Conservation (phyloP, 92 coral and sea anemone genomes). For the Plumapathes pennacea region DNA sequence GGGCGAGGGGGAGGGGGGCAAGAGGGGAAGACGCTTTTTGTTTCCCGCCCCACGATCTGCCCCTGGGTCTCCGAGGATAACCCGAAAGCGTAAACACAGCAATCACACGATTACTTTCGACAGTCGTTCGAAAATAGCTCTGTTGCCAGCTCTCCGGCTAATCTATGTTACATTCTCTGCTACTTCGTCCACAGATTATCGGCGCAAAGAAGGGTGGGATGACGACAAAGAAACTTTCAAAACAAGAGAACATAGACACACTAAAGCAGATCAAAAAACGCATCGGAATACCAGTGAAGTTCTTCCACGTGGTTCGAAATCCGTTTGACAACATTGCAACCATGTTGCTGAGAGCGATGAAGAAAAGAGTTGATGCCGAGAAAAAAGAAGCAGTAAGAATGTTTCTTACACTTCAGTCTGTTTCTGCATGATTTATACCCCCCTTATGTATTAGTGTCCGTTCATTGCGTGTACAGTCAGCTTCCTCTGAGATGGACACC, state of each 20-base stretch:
- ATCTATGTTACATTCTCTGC: too few relatives aligned
- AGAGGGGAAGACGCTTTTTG: too few relatives aligned
- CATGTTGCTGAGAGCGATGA: conserved; percentile 68
- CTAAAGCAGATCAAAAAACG: conserved; percentile 36
- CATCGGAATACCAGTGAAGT: conserved; percentile 59
- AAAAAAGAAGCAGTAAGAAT: conserved; percentile 34
- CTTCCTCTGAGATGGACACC: too few relatives aligned
- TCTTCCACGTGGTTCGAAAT: conserved; percentile 85
- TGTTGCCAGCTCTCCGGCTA: too few relatives aligned
- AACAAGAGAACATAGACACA: conserved; percentile 21
- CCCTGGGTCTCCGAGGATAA: too few relatives aligned
- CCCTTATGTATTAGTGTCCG: not conserved
- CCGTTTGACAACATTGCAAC: conserved; percentile 98
- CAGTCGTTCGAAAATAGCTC: too few relatives aligned
- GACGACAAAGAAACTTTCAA: conserved; percentile 57
- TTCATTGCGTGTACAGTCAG: too few relatives aligned
- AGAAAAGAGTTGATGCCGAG: conserved; percentile 30
- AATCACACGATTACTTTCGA: too few relatives aligned
- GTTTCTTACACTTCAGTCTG: not conserved
- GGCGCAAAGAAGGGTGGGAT: conserved; percentile 93
- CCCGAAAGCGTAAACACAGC: too few relatives aligned
- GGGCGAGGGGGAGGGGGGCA: too few relatives aligned
- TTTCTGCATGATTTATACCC: not conserved
- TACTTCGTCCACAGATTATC: conserved; percentile 75
- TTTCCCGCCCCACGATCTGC: too few relatives aligned